phyloP scores from a whole-genome alignment of 2,113 vertebrate species.

The Xiphophorus couchianus region DNA sequence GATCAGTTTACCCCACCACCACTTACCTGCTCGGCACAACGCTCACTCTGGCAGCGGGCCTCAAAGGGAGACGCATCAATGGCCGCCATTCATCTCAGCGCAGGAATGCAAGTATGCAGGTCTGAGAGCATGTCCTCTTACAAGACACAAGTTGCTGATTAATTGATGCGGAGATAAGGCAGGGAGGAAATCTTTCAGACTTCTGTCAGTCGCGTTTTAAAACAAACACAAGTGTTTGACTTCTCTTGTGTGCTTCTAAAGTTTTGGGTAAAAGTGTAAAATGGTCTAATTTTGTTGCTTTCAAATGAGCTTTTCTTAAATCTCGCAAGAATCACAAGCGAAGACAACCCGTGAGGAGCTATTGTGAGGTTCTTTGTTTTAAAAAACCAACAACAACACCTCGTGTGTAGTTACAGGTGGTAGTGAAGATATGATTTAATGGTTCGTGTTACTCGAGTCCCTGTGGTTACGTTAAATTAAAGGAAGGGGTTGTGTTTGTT shows the following conservation, averaged over 20 bases:
- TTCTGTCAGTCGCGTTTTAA: conserved; percentile 38
- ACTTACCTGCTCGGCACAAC: conserved; percentile 72
- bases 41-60: conserved; percentile 57
- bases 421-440: not conserved
- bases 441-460: conserved; percentile 10
- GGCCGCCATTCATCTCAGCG: conserved; percentile 66
- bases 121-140: conserved; percentile 23
- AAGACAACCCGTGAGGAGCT: not conserved
- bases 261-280: not conserved
- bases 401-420: conserved; percentile 10
- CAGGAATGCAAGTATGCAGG: conserved; percentile 47
- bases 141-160: conserved; percentile 52
- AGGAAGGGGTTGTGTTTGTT: not conserved
- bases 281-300: conserved; percentile 3
- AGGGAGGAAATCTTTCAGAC: conserved; percentile 47
- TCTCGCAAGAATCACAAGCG: no score
- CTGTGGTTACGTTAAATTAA: conserved; percentile 1
- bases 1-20: conserved; percentile 68
- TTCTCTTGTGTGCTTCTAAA: conserved; percentile 29
- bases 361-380: not conserved
- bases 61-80: conserved; percentile 70
- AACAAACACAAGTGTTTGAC: conserved; percentile 34
- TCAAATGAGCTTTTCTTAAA: not conserved
- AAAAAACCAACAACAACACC: no score
- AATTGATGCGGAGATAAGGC: conserved; percentile 63